phyloP scores from a whole-genome alignment of 2,888 invertebrate genomes.

The Cremastinae sp. region DNA sequence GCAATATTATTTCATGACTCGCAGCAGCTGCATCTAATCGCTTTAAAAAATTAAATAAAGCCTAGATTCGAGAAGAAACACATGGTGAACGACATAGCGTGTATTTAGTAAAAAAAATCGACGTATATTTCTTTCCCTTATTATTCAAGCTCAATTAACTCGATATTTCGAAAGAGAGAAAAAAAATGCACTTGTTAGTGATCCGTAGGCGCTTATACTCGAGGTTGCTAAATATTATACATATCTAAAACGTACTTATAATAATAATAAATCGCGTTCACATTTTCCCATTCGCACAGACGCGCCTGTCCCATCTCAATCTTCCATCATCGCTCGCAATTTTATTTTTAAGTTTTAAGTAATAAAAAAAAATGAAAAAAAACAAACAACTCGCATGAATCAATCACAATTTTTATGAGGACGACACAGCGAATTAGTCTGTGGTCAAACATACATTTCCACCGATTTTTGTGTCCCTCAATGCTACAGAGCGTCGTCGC shows the following conservation, averaged over 20 bases:
- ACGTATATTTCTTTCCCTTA: slow-evolving; percentile 53
- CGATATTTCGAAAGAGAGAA: slow-evolving; percentile 47
- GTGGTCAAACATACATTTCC: slow-evolving; percentile 36
- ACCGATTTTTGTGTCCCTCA: slow-evolving; percentile 67
- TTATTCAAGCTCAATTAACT: slow-evolving; percentile 48
- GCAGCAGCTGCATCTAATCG: too few relatives aligned
- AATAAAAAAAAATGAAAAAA: slow-evolving; percentile 65
- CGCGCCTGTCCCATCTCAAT: slow-evolving; percentile 28
- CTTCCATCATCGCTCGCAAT: slow-evolving; percentile 45
- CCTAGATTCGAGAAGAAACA: not conserved
- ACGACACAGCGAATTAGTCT: slow-evolving; percentile 76
- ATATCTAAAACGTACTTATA: slow-evolving; percentile 6
- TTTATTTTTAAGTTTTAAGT: slow-evolving; percentile 65
- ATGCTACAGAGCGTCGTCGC: slow-evolving; percentile 47
- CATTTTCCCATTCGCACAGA: slow-evolving; percentile 27
- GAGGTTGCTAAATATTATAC: slow-evolving; percentile 16
- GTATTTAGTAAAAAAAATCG: slow-evolving; percentile 52
- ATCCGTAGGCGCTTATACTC: slow-evolving; percentile 35
- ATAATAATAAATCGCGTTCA: slow-evolving; percentile 6
- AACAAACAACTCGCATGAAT: slow-evolving; percentile 64
- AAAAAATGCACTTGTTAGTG: slow-evolving; percentile 49
- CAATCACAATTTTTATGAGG: slow-evolving; percentile 71
- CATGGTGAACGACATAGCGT: slow-evolving; percentile 46
- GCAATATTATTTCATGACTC: too few relatives aligned
- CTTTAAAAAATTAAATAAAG: too few relatives aligned